Evolutionary conservation across 2,888 invertebrate genomes (phyloP).

Genomic region (Troides aeacus): DNA sequence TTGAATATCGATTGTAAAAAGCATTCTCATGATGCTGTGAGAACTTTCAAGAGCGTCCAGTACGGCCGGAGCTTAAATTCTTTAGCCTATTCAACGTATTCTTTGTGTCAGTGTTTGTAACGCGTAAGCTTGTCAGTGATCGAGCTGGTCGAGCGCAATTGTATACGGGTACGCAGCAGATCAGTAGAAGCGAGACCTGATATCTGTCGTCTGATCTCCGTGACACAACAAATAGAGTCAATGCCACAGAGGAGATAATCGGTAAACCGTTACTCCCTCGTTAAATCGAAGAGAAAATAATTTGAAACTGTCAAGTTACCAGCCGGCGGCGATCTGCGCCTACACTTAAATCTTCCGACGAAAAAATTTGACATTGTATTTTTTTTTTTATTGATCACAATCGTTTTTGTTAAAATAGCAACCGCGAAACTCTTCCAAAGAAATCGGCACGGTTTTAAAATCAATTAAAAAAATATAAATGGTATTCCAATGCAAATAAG

Average conservation of each 20-base stretch:
- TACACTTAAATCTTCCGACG: slow-evolving; percentile 20
- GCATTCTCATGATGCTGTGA: slow-evolving; percentile 76
- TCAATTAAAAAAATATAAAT: slow-evolving; percentile 54
- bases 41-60: slow-evolving; percentile 59
- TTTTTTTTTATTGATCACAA: slow-evolving; percentile 21
- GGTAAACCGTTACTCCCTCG: slow-evolving; percentile 41
- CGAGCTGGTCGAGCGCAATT: slow-evolving; percentile 43
- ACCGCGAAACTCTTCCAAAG: slow-evolving; percentile 44
- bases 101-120: slow-evolving; percentile 57
- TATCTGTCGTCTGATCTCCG: slow-evolving; percentile 41
- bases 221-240: slow-evolving; percentile 46
- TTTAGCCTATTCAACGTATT: slow-evolving; percentile 56
- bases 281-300: slow-evolving; percentile 33
- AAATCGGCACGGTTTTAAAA: slow-evolving; percentile 53
- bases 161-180: slow-evolving; percentile 43
- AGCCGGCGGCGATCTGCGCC: slow-evolving; percentile 22
- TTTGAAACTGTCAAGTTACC: slow-evolving; percentile 2
- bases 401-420: slow-evolving; percentile 23
- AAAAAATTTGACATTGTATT: slow-evolving; percentile 1
- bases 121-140: slow-evolving; percentile 41
- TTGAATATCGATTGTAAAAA: slow-evolving; percentile 79
- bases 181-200: slow-evolving; percentile 48
- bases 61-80: slow-evolving; percentile 68
- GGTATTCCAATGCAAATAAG: slow-evolving; percentile 62
- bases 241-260: slow-evolving; percentile 49